Base-by-base conservation (phyloP, 2,797 vertebrate species). In the Typhlichthys subterraneus region DNA sequence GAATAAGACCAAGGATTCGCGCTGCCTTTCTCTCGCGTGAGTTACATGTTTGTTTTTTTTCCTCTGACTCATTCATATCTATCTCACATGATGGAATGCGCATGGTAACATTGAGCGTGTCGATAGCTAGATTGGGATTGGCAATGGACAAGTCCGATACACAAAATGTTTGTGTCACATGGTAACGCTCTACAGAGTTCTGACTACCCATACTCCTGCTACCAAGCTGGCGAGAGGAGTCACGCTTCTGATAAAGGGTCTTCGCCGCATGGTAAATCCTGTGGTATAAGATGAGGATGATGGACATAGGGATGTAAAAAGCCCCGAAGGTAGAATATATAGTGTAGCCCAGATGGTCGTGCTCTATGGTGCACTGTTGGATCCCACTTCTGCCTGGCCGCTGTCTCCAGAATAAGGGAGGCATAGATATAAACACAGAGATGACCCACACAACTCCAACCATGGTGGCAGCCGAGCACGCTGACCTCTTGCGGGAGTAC, bases 271-370 rank as follows among this genome's bases (percentile, higher is more conserved):
- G 89, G 65, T 95, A 97, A 63, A 96, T 97, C 58, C 94, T 88
- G 54, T 94, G 95, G 84, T 96, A 97, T 15, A 97, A 85, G 72
- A 96, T 90, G 57, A 97, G 89, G 65, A 97, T 96, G 74, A 96
- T 83, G 38, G 91, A 89, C 92, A 96, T 89, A 7, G 96, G 95
- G 59, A 96, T 94, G 70, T 96, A 97, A 87, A 97, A 97, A 0
- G 96, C 95, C 1, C 95, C 95, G 0, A 96, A 88, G 0, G 96
- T 97, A 56, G 95, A 96, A 71, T 95, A 96, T 50, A 96, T 85
- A 1, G 95, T 96, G 83, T 96, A 96, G 75, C 95, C 91, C 50
- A 95, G 80, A 0, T 95, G 95, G 69, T 94, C 94, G 0, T 97
- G 95, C 73, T 94, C 89, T 47, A 96, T 96, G 48, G 87, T 80